A percentile compares a stretch with the other conserved stretches of the same genome.
phyloP scores from a whole-genome alignment of 2,797 vertebrate genomes.

The Sphenopsis melanotis region DNA sequence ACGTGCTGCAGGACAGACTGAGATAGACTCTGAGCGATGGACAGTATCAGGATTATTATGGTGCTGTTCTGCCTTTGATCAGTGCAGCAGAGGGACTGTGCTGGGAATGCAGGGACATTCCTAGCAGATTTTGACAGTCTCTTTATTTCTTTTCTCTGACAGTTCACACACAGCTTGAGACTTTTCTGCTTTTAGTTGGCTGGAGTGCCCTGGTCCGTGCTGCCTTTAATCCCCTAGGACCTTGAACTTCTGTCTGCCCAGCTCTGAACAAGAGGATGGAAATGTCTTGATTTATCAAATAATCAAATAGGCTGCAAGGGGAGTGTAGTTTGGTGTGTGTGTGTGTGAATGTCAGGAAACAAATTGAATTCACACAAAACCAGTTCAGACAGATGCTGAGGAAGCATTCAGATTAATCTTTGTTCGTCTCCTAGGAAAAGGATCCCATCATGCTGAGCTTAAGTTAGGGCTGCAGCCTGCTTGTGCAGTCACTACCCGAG shows the following conservation, averaged over 20 bases:
- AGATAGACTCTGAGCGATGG: not conserved
- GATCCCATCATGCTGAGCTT: not conserved
- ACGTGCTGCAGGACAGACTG: not conserved
- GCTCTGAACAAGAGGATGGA: not conserved
- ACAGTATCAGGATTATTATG: not conserved
- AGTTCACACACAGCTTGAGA: not conserved
- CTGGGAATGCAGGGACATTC: not conserved
- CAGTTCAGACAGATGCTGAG: not conserved
- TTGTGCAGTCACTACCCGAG: not conserved
- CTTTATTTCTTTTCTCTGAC: not conserved
- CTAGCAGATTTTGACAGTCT: not conserved
- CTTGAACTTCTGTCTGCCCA: not conserved
- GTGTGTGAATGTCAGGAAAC: not conserved
- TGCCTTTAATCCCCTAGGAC: not conserved
- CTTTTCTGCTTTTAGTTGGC: not conserved
- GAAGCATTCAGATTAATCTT: not conserved
- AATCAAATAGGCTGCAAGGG: not conserved
- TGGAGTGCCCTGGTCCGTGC: not conserved
- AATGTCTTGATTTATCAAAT: not conserved
- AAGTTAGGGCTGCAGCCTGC: not conserved
- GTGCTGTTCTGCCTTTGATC: not conserved
- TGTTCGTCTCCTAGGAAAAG: not conserved
- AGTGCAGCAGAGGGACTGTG: not conserved
- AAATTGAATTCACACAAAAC: not conserved
- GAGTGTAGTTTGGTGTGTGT: not conserved